Evolutionary conservation across 1,140 invertebrate species (phyloP), one percentile per base, ranked within the genome.

Genomic region (Drosophila baimaii): DNA sequence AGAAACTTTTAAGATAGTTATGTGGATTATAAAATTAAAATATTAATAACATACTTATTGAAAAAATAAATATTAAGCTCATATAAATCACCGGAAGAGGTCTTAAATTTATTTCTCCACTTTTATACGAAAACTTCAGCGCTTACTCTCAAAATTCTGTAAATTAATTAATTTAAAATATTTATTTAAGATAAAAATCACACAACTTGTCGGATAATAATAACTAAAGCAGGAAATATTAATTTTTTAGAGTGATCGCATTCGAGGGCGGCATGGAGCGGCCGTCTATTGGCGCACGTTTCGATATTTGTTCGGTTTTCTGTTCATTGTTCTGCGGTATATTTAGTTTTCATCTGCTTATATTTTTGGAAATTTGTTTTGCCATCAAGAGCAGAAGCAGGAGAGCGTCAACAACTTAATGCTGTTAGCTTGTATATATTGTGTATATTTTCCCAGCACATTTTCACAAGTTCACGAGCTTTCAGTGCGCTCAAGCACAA

Each of bases 401-500:
- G 17, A 41, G 51, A 54, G 51, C 51, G 31, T 43, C 56, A 46
- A 63, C 69, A 76, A 64, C 72, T 75, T 65, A 75, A 64, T 55
- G 72, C 51, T 23, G 44, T 31, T 57, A 65, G 63, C 52, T 54
- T 56, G 73, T 69, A 23, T 15, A 35, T 21, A 21, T 54, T 51
- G 51, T 21, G 17, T 21, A 23, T 17, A 7, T 54, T 52, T 54
- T 8, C 9, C 19, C 13, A n/a, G 8, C 21, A 41, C 31, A 41
- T 31, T 51, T 27, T 80, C 68, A 55, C 82, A 71, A 58, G 66
- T 77, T 81, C 74, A 77, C 71, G 73, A 64, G 79, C 68, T 66
- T 66, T 81, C 64, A 46, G 56, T 75, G 62, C 82, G 78, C 56
- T 76, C 75, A 72, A 63, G 79, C 84, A 70, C 63, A 79, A 59